Evolutionary conservation across 2,888 invertebrate species (phyloP), one percentile per base, ranked within the genome.

Genomic region (Selenia dentaria): DNA sequence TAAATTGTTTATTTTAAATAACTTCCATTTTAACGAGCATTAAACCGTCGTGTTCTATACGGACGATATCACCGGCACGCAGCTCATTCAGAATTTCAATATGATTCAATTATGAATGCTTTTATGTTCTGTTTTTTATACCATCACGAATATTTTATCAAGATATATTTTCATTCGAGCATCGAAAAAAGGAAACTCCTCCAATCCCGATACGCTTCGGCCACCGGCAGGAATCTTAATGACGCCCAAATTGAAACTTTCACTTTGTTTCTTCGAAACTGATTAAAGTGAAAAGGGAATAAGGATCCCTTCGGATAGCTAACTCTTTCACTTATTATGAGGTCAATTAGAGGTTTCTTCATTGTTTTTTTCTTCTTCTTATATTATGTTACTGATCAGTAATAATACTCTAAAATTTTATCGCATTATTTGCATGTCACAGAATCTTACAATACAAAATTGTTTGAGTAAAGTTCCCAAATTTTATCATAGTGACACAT

Each of bases 171-270:
- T 51, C 43, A 39, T 45, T 50, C 35, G 34, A 38, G 32, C 51
- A 52, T 52, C 22, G 39, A 45, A 45, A 50, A 51, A 49, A 43
- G 44, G 37, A 48, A 41, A 37, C 46, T 49, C 36, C 28, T 44
- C 32, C 39, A 39, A 56, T 54, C 49, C 32, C 53, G 53, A 59
- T 57, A 53, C 53, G 58, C 49, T 57, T 49, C 54, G 51, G 51
- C 43, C 57, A 61, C 57, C 47, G 55, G 57, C 60, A 59, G 61
- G 61, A 57, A 68, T 64, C 58, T 59, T 69, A 79, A 80, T 74
- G 68, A 68, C 56, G 52, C 41, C 67, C 59, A 67, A 80, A 81
- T 77, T 76, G 77, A 74, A 80, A 78, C 74, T 82, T 79, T 81
- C 66, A 74, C 73, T 76, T 74, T 71, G 69, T 77, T 79, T 70